These are phyloP conservation scores for Automeris io DNA, from an alignment of 2,888 invertebrate genomes.

Conservation along the genomic window DNA sequence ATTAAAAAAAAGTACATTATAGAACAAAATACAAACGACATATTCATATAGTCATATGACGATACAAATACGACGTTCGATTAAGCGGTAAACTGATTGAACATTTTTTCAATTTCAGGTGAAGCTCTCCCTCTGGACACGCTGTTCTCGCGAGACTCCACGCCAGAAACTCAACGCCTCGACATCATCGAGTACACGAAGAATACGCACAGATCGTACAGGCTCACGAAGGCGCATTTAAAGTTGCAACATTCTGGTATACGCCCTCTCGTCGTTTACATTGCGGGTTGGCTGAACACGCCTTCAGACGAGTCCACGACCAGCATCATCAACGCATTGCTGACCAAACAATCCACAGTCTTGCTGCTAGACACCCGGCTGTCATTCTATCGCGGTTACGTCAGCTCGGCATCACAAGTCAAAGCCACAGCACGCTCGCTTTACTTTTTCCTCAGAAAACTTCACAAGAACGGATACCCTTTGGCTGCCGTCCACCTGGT, in stretches of 20 bases:
- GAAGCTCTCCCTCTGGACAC: conserved; percentile 49
- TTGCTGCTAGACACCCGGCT: conserved; percentile 49
- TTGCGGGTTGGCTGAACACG: conserved; percentile 65
- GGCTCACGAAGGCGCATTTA: conserved; percentile 29
- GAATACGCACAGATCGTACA: conserved; percentile 23
- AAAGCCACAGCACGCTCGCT: conserved; percentile 41
- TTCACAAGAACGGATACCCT: conserved; percentile 41
- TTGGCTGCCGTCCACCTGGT: conserved; percentile 73
- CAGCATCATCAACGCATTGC: conserved; percentile 42
- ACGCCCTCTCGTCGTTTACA: conserved; percentile 38
- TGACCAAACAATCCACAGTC: conserved; percentile 36
- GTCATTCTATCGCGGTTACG: conserved; percentile 54
- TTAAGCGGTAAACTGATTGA: no score
- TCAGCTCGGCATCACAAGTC: conserved; percentile 48
- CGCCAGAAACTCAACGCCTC: conserved; percentile 29
- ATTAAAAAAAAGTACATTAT: no score
- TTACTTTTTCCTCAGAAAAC: conserved; percentile 36
- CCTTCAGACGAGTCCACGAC: conserved; percentile 50
- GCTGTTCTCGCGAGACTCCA: conserved; percentile 34
- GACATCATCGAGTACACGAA: conserved; percentile 39
- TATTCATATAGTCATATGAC: no score
- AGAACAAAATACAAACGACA: no score
- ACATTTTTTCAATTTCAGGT: conserved; percentile 30
- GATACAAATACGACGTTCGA: no score
- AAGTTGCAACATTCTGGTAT: conserved; percentile 14